Conservation (phyloP, 2,888 invertebrate genomes). For the Tachystola acroxantha region DNA sequence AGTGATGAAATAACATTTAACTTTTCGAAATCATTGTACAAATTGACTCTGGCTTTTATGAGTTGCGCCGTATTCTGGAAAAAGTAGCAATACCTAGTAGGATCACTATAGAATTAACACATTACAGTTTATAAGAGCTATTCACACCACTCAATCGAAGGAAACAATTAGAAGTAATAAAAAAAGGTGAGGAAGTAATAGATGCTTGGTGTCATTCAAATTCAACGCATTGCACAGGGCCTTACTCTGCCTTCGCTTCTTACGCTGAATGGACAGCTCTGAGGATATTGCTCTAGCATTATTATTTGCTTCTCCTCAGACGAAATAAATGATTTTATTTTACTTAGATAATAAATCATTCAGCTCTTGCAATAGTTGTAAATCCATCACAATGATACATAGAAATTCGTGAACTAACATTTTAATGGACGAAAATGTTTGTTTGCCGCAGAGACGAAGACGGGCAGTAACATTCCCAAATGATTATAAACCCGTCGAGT, state of each 20-base stretch:
- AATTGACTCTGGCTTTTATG: neutral
- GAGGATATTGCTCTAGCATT: neutral
- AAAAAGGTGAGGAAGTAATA: neutral
- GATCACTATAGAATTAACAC: slow-evolving; percentile 1
- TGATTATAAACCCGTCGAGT: slow-evolving; percentile 40
- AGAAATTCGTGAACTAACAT: slow-evolving; percentile 41
- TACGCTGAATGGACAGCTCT: neutral
- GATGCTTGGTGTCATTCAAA: no score
- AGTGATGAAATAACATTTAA: neutral
- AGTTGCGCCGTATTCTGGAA: slow-evolving; percentile 4
- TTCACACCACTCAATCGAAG: slow-evolving; percentile 7
- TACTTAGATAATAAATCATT: no score
- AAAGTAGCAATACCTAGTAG: slow-evolving; percentile 3
- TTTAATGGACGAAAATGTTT: slow-evolving; percentile 59
- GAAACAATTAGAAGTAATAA: neutral
- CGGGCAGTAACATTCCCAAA: slow-evolving; percentile 73
- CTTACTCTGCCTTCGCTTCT: slow-evolving; percentile 7
- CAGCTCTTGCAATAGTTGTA: no score
- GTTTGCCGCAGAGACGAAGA: slow-evolving; percentile 74
- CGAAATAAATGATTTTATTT: no score
- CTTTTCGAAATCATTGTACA: neutral
- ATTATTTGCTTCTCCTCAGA: neutral
- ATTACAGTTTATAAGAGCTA: slow-evolving; percentile 6
- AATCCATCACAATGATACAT: no score
- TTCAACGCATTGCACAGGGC: slow-evolving; percentile 3